phyloP scores from a whole-genome alignment of 92 coral and sea anemone genomes.

The Siderastrea siderea region DNA sequence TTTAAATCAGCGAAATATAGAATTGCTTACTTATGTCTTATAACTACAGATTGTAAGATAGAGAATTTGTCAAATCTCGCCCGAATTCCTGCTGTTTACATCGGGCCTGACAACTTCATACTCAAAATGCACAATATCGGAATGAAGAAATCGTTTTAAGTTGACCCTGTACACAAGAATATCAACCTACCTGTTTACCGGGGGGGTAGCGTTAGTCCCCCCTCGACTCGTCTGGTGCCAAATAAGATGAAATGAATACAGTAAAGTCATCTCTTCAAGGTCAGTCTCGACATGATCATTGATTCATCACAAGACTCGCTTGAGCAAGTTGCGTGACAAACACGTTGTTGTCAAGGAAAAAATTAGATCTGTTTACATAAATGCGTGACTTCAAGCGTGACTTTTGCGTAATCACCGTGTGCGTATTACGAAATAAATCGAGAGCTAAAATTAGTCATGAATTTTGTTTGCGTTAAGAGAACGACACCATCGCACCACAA shows the following conservation, averaged over 20 bases:
- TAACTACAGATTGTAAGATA: background rate
- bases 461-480: too few relatives aligned
- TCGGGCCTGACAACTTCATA: background rate
- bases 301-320: background rate
- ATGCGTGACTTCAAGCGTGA: slow-evolving; percentile 6
- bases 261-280: background rate
- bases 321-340: slow-evolving; percentile 18
- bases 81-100: background rate
- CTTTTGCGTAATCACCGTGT: background rate
- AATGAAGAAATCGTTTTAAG: background rate
- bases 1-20: too few relatives aligned
- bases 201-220: background rate
- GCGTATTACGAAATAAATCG: too few relatives aligned
- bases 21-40: background rate
- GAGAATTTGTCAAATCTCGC: too few relatives aligned
- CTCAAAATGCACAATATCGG: background rate
- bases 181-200: background rate
- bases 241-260: background rate
- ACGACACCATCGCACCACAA: too few relatives aligned
- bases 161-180: background rate
- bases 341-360: slow-evolving; percentile 21
- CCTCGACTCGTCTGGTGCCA: background rate
- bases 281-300: background rate
- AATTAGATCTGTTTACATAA: background rate
- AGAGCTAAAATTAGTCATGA: too few relatives aligned